These are phyloP conservation scores for Gastrophryne carolinensis DNA, from an alignment of 2,797 vertebrate genomes.

Conservation along the genomic window DNA sequence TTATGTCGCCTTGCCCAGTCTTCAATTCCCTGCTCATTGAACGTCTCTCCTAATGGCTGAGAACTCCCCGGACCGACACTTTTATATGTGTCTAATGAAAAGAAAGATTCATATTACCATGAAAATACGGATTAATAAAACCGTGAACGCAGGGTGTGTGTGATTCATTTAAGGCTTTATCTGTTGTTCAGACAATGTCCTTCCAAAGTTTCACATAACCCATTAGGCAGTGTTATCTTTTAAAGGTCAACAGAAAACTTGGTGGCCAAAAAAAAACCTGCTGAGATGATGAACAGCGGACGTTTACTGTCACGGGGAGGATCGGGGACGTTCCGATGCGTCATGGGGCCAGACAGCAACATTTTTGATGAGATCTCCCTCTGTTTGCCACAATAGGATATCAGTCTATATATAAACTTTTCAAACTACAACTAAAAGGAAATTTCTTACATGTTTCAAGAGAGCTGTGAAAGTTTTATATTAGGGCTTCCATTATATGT, in stretches of 20 bases:
- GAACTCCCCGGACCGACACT: conserved; percentile 74
- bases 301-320: too few relatives aligned
- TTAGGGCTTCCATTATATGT: too few relatives aligned
- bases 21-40: conserved; percentile 71
- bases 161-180: conserved; percentile 64
- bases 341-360: too few relatives aligned
- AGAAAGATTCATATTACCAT: conserved; percentile 79
- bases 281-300: too few relatives aligned
- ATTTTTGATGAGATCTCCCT: too few relatives aligned
- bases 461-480: too few relatives aligned
- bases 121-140: conserved; percentile 68
- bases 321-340: too few relatives aligned
- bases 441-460: too few relatives aligned
- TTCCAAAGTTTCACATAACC: conserved; percentile 43
- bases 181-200: conserved; percentile 32
- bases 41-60: conserved; percentile 76
- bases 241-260: conserved; percentile 26
- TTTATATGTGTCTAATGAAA: conserved; percentile 79
- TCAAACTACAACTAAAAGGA: too few relatives aligned
- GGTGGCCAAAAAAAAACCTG: too few relatives aligned
- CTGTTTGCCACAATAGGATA: too few relatives aligned
- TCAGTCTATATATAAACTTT: too few relatives aligned
- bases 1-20: conserved; percentile 73
- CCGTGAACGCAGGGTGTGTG: conserved; percentile 70
- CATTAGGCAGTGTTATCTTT: conserved; percentile 15